Conservation (phyloP, 2,888 invertebrate species). For the Cryptophagus acutangulus region DNA sequence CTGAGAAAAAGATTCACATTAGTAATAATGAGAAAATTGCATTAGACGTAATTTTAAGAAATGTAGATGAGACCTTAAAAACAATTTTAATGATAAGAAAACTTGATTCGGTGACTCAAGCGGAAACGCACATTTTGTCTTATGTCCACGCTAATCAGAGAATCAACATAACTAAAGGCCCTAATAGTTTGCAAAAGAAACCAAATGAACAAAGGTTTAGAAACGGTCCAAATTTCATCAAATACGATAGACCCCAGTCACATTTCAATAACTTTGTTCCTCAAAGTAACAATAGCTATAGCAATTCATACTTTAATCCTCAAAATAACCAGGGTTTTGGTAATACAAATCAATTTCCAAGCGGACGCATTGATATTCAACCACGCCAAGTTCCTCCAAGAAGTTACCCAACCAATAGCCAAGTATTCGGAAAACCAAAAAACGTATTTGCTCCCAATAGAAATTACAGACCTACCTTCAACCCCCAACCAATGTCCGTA, state of each 20-base stretch:
- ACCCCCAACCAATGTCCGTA: conserved; percentile 9
- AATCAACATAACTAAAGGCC: neutral
- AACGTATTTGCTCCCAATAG: conserved; percentile 13
- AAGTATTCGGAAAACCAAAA: conserved; percentile 10
- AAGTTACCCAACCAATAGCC: conserved; percentile 6
- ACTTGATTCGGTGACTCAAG: neutral
- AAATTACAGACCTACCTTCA: neutral
- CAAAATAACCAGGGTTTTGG: too few relatives aligned
- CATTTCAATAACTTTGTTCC: neutral
- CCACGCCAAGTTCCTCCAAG: conserved; percentile 3
- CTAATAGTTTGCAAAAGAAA: neutral
- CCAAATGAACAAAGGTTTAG: neutral
- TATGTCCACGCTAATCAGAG: neutral
- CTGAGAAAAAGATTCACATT: neutral
- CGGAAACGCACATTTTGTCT: neutral
- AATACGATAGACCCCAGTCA: too few relatives aligned
- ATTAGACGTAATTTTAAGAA: neutral
- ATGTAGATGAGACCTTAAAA: neutral
- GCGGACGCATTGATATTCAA: conserved; percentile 9
- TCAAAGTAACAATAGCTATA: too few relatives aligned
- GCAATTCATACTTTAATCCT: too few relatives aligned
- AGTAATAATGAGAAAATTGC: conserved; percentile 1
- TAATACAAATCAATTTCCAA: conserved; percentile 9
- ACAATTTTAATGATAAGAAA: neutral
- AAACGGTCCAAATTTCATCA: too few relatives aligned